Evolutionary conservation across 53 echinoderm and acorn worm species (phyloP), one percentile per base, ranked within the genome.

Genomic region (Zoroaster sp.): DNA sequence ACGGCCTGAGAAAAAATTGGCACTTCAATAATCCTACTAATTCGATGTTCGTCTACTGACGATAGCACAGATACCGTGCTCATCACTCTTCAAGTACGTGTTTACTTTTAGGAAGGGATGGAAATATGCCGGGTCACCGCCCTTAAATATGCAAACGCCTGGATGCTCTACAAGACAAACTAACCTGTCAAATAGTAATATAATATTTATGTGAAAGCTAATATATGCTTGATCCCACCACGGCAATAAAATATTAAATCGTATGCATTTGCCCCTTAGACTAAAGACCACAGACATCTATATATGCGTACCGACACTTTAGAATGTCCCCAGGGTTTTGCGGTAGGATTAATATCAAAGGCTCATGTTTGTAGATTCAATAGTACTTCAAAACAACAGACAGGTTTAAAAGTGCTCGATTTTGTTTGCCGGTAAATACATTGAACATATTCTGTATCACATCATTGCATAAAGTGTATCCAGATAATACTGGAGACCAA

Each of bases 61-160:
- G 78, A 78, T 78, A 63, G 63, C 37, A 59, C 37, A 1, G 53
- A 43, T 59, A 78, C 78, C 63, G 63, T 59, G 21, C 63, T 23
- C 63, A 59, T 78, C 55, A 59, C 63, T 78, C 63, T 35, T 78
- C 63, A n/a, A 63, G 39, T n/a, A 5, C 36, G 54, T 78, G 78
- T 78, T 78, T 78, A 78, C 78, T 54, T 59, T 78, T 9, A n/a
- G 63, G 40, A 63, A 78, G 78, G 35, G 40, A 55, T 63, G 78
- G 35, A 78, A 63, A 21, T 59, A 78, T 78, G 78, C 40, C 65
- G 59, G 63, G 78, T 78, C 78, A 25, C 63, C 78, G 78, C 78
- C 78, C 78, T 63, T 21, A n/a, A 37, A 37, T 21, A 23, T 55
- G 59, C 12, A 39, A 35, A 39, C 37, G 55, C 39, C 78, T 35